Evolutionary conservation across 2,888 invertebrate species (phyloP).

Genomic region (Limenitis camilla): DNA sequence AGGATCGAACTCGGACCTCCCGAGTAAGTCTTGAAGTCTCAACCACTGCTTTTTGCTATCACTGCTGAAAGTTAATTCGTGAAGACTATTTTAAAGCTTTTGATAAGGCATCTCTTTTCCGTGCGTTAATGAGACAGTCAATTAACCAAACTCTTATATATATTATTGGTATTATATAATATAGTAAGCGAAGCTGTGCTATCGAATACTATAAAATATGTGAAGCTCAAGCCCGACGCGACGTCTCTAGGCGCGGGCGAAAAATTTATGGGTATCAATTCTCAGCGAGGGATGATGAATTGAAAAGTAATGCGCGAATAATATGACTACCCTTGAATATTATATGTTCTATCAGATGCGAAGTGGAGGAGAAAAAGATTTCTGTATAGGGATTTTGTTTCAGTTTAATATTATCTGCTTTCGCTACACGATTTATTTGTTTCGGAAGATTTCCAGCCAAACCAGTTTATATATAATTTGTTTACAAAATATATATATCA

Average conservation of each 20-base stretch:
- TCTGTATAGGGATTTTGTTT: constrained; percentile 5
- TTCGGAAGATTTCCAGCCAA: too few relatives aligned
- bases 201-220: constrained; percentile 11
- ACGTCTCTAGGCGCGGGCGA: constrained; percentile 16
- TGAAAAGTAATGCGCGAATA: constrained; percentile 26
- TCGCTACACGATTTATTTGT: too few relatives aligned
- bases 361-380: constrained; percentile 13
- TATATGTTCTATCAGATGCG: constrained; percentile 19
- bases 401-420: neutral
- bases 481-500: too few relatives aligned
- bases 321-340: constrained; percentile 27
- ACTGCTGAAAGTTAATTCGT: neutral
- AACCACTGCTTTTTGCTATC: neutral
- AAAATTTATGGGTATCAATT: constrained; percentile 31
- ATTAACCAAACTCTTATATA: too few relatives aligned
- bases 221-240: constrained; percentile 10
- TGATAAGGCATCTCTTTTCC: too few relatives aligned
- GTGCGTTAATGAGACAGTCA: too few relatives aligned
- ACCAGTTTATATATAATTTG: too few relatives aligned
- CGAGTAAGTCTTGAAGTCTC: too few relatives aligned
- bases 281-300: constrained; percentile 25
- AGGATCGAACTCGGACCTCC: too few relatives aligned
- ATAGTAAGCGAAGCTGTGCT: neutral
- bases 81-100: too few relatives aligned
- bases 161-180: too few relatives aligned